Evolutionary conservation across 2,888 invertebrate species (phyloP).

Genomic region (Teleiodes luculella): DNA sequence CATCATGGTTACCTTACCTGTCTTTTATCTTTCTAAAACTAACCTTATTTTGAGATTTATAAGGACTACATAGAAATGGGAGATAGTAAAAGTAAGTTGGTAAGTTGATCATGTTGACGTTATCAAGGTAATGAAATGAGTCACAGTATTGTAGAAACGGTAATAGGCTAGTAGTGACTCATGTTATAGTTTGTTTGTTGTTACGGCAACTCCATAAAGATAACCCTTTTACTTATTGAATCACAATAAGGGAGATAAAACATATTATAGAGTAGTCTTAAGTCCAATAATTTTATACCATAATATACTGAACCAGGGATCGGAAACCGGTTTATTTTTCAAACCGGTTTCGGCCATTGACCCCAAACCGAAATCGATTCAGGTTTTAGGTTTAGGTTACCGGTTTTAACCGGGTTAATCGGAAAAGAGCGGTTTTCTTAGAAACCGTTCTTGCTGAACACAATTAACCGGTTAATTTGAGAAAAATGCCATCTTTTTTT

Average conservation of each 20-base stretch:
- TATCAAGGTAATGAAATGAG: slow-evolving; percentile 71
- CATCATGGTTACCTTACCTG: slow-evolving; percentile 12
- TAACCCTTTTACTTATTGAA: not conserved
- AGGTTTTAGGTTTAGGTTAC: too few species aligned
- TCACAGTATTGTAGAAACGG: slow-evolving; percentile 55
- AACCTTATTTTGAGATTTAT: not conserved
- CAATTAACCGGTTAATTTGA: too few species aligned
- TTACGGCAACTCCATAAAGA: slow-evolving; percentile 7
- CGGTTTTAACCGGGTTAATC: too few species aligned
- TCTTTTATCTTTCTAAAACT: not conserved
- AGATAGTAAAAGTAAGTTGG: slow-evolving; percentile 19
- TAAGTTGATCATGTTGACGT: slow-evolving; percentile 43
- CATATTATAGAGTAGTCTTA: too few species aligned
- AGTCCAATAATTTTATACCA: too few species aligned
- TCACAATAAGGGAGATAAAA: not conserved
- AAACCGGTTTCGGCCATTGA: too few species aligned
- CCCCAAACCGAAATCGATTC: too few species aligned
- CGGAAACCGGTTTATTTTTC: too few species aligned
- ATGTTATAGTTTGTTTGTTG: slow-evolving; percentile 20
- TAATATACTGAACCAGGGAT: too few species aligned
- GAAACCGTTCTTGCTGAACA: too few species aligned
- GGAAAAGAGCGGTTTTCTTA: too few species aligned
- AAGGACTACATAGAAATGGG: not conserved
- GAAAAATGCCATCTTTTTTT: too few species aligned
- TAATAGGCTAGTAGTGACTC: slow-evolving; percentile 61